phyloP scores from a whole-genome alignment of 2,113 vertebrate species.

The Fregetta grallaria region DNA sequence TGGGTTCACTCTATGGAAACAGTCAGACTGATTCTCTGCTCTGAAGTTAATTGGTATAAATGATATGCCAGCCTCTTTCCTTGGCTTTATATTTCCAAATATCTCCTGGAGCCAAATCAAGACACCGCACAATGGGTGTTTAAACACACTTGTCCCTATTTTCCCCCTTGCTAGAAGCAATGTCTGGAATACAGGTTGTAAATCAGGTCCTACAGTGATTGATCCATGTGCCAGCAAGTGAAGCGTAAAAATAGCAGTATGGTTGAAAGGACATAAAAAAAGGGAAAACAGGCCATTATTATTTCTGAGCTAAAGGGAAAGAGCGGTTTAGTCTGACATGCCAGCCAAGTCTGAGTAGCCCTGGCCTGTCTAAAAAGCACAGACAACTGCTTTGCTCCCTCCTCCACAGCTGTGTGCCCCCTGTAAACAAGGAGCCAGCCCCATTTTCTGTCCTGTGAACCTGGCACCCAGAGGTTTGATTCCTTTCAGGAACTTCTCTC shows the following conservation, averaged over 20 bases:
- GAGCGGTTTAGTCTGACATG: neutral
- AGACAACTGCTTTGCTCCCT: conserved; percentile 7
- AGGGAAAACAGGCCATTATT: conserved; percentile 20
- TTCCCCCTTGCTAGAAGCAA: neutral
- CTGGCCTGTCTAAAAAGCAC: neutral
- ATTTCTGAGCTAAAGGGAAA: conserved; percentile 12
- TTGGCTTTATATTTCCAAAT: neutral
- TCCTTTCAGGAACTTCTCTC: conserved; percentile 2
- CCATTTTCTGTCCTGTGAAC: conserved; percentile 20
- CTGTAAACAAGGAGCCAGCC: neutral
- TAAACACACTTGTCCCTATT: conserved; percentile 11
- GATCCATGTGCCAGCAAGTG: conserved; percentile 21
- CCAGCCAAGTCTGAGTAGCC: neutral
- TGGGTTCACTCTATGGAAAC: neutral
- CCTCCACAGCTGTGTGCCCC: neutral
- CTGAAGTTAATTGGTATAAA: conserved; percentile 13
- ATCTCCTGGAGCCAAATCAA: neutral
- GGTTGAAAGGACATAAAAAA: conserved; percentile 16
- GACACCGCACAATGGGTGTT: conserved; percentile 6
- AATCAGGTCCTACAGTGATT: conserved; percentile 26
- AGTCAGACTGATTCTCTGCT: neutral
- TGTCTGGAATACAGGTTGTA: conserved; percentile 51
- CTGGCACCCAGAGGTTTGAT: neutral
- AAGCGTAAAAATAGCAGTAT: conserved; percentile 34
- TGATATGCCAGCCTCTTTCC: neutral